A percentile compares a stretch with the other conserved stretches of the same genome.
These are phyloP conservation scores for Acrobasis consociella DNA, from an alignment of 2,888 invertebrate genomes.

Conservation along the genomic window DNA sequence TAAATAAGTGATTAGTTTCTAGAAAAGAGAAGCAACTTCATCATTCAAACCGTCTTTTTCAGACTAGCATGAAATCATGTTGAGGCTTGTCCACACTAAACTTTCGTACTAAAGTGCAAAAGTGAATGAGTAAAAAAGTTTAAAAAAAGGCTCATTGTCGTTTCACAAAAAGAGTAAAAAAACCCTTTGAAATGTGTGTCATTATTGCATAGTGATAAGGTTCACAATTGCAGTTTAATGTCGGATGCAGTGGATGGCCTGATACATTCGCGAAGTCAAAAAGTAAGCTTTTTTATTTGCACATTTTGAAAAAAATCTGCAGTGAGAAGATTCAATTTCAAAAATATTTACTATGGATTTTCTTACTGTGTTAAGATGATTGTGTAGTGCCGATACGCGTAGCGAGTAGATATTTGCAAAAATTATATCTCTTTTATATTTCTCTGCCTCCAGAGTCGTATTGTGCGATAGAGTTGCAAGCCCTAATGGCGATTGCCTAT, in stretches of 20 bases:
- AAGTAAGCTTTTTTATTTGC: background rate
- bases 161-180: constrained; percentile 11
- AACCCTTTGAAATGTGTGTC: constrained; percentile 2
- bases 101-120: constrained; percentile 35
- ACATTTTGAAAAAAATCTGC: background rate
- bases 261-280: background rate
- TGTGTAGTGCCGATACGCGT: no score
- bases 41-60: no score
- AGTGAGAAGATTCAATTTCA: background rate
- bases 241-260: constrained; percentile 1
- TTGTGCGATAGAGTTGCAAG: no score
- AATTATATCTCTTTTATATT: no score
- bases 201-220: background rate
- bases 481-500: no score
- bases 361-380: no score
- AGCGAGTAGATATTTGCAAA: no score
- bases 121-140: constrained; percentile 31
- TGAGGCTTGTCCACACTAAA: background rate
- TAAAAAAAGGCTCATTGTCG: constrained; percentile 45
- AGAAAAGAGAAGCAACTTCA: no score
- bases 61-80: background rate
- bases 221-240: background rate
- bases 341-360: no score
- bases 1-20: background rate
- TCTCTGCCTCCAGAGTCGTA: no score